Percentiles rank a stretch among this genome's conserved stretches.
Conservation (phyloP, 2,113 vertebrate genomes). For the Myrmecobius fasciatus region DNA sequence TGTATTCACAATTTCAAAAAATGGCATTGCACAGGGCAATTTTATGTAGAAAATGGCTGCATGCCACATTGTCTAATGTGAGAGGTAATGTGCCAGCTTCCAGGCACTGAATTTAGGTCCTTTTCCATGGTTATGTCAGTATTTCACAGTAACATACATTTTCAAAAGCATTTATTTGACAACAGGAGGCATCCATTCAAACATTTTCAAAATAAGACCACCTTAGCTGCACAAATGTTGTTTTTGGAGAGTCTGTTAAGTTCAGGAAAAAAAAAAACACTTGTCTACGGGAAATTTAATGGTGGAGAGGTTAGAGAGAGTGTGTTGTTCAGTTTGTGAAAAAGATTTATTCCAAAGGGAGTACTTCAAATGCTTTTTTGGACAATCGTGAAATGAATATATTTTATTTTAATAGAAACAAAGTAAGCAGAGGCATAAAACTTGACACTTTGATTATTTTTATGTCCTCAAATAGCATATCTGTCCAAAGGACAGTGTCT, state of each 20-base stretch:
- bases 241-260: not conserved
- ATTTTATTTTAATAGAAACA: not conserved
- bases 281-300: not conserved
- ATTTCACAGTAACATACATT: not conserved
- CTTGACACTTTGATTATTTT: not conserved
- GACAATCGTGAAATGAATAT: not conserved
- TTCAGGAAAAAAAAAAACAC: not conserved
- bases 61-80: not conserved
- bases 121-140: not conserved
- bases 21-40: not conserved
- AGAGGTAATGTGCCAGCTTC: not conserved
- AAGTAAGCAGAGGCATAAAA: not conserved
- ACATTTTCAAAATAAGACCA: not conserved
- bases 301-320: not conserved
- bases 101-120: not conserved
- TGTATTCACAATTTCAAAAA: not conserved
- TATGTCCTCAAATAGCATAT: not conserved
- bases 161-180: not conserved
- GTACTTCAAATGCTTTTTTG: not conserved
- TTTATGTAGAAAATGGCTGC: not conserved
- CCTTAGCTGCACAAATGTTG: not conserved
- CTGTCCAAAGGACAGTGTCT: not conserved
- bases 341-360: not conserved
- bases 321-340: not conserved
- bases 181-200: not conserved